Evolutionary conservation across 2,888 invertebrate genomes (phyloP).

Genomic region (Morpho helenor): DNA sequence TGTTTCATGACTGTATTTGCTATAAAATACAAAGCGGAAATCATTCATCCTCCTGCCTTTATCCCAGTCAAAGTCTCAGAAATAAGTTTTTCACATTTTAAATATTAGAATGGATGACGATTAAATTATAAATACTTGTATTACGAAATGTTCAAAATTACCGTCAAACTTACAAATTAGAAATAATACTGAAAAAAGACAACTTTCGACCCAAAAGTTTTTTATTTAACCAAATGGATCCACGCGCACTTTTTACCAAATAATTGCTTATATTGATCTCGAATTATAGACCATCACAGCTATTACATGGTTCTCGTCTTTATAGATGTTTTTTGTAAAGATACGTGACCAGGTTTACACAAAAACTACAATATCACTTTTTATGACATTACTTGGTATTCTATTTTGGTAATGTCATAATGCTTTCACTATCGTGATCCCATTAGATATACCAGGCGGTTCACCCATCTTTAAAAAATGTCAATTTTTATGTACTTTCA

Average conservation of each 20-base stretch:
- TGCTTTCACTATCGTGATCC: constrained; percentile 1
- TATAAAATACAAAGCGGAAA: too few relatives aligned
- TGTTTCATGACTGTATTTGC: too few relatives aligned
- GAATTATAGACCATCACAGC: constrained; percentile 9
- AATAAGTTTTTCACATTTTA: too few relatives aligned
- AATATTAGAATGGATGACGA: too few relatives aligned
- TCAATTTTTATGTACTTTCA: too few relatives aligned
- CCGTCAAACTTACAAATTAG: neutral
- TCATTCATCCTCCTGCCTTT: too few relatives aligned
- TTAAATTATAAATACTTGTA: too few relatives aligned
- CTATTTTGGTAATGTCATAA: constrained; percentile 3
- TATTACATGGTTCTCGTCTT: constrained; percentile 12
- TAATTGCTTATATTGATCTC: constrained; percentile 13
- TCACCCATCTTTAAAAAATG: neutral
- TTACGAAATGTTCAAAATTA: neutral
- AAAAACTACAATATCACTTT: constrained; percentile 4
- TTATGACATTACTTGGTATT: constrained; percentile 6
- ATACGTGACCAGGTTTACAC: neutral
- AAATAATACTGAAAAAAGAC: too few relatives aligned
- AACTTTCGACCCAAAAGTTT: neutral
- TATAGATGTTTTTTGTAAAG: neutral
- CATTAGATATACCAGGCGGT: neutral
- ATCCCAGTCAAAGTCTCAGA: too few relatives aligned
- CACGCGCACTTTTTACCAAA: constrained; percentile 2
- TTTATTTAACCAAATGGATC: neutral